These are phyloP conservation scores for Heliconius melpomene DNA, from an alignment of 1,140 invertebrate genomes.

Conservation along the genomic window DNA sequence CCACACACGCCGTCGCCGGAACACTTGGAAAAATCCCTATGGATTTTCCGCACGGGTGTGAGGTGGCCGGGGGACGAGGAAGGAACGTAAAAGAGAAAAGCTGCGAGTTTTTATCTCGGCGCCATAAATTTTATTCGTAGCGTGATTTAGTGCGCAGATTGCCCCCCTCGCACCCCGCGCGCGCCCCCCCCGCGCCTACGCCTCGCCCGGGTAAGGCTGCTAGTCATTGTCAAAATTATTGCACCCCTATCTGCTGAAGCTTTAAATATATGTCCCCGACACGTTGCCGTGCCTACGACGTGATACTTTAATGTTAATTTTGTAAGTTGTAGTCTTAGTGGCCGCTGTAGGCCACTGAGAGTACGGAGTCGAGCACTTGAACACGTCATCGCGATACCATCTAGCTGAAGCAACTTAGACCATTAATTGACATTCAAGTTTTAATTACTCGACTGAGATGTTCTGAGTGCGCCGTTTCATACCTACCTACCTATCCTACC, in stretches of 20 bases:
- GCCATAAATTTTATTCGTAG: slow-evolving; percentile 83
- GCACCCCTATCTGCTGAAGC: slow-evolving; percentile 80
- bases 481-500: slow-evolving; percentile 21
- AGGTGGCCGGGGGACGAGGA: slow-evolving; percentile 57
- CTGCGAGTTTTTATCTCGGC: slow-evolving; percentile 83
- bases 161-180: slow-evolving; percentile 70
- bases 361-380: slow-evolving; percentile 38
- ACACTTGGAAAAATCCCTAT: slow-evolving; percentile 81
- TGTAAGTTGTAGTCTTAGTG: slow-evolving; percentile 46
- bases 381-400: slow-evolving; percentile 38
- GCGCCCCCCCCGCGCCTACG: slow-evolving; percentile 73
- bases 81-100: slow-evolving; percentile 82
- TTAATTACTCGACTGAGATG: slow-evolving; percentile 44
- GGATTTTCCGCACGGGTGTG: slow-evolving; percentile 76
- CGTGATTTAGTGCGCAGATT: slow-evolving; percentile 83
- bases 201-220: slow-evolving; percentile 77
- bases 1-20: slow-evolving; percentile 76
- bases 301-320: slow-evolving; percentile 53
- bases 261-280: slow-evolving; percentile 80
- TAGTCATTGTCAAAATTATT: slow-evolving; percentile 82
- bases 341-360: slow-evolving; percentile 28
- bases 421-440: slow-evolving; percentile 39
- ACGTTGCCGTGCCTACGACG: slow-evolving; percentile 71
- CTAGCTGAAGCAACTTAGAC: slow-evolving; percentile 36
- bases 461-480: slow-evolving; percentile 40